These are phyloP conservation scores for Lasioglossum pauxillum DNA, from an alignment of 2,888 invertebrate species.

Conservation along the genomic window DNA sequence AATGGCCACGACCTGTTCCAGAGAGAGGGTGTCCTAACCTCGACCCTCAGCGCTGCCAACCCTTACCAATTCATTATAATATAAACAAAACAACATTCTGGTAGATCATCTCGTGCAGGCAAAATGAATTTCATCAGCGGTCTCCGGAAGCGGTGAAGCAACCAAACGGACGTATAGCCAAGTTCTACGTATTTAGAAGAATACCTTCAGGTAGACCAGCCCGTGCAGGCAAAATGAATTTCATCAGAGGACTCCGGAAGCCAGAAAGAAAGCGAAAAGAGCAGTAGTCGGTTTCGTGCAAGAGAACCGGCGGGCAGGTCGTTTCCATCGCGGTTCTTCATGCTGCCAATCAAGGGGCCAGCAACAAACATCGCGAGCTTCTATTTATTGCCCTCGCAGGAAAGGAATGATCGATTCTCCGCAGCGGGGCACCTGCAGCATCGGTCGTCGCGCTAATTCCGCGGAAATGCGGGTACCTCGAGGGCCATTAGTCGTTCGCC, in stretches of 20 bases:
- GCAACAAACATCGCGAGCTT: slow-evolving; percentile 5
- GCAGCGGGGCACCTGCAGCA: slow-evolving; percentile 20
- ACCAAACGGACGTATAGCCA: too few relatives aligned
- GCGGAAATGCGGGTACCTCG: slow-evolving; percentile 26
- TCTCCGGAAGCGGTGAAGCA: neutral
- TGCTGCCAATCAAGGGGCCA: slow-evolving; percentile 12
- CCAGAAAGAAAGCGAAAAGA: neutral
- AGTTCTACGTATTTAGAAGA: too few relatives aligned
- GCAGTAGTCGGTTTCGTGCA: neutral
- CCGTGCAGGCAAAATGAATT: neutral
- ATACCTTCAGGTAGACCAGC: neutral
- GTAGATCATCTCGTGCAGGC: neutral
- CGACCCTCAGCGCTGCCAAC: too few relatives aligned
- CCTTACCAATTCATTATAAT: too few relatives aligned
- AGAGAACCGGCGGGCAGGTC: neutral
- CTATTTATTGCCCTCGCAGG: slow-evolving; percentile 21
- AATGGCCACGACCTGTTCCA: too few relatives aligned
- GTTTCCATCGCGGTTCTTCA: neutral
- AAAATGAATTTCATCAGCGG: neutral
- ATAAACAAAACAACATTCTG: too few relatives aligned
- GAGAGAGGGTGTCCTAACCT: too few relatives aligned
- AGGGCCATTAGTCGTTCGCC: neutral
- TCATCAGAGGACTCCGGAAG: neutral
- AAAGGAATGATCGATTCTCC: slow-evolving; percentile 33
- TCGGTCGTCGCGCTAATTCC: slow-evolving; percentile 29